These are phyloP conservation scores for Eidolon dupreanum DNA, from an alignment of 2,797 vertebrate species.

Conservation along the genomic window DNA sequence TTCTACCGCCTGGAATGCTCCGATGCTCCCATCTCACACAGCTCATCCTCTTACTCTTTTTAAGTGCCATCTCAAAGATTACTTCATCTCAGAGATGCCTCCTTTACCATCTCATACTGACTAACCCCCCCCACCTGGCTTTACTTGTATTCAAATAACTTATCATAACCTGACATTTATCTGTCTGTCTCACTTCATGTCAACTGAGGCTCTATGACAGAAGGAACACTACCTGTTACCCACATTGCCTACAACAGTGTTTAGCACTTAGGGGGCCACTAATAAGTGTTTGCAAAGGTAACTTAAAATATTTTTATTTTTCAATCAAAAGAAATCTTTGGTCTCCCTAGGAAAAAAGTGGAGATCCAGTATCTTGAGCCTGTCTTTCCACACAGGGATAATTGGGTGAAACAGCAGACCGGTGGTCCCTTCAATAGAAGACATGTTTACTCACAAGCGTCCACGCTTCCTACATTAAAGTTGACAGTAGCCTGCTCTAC, in stretches of 20 bases:
- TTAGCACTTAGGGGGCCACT: neutral
- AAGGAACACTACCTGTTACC: neutral
- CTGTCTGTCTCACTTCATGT: neutral
- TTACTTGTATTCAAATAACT: neutral
- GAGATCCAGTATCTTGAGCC: neutral
- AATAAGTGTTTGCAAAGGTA: neutral
- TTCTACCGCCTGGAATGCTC: neutral
- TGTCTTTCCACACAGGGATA: neutral
- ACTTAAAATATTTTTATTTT: neutral
- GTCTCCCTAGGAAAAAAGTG: neutral
- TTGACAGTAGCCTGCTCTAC: neutral
- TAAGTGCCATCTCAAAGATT: neutral
- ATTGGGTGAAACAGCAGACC: neutral
- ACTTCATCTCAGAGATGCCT: neutral
- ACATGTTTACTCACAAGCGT: neutral
- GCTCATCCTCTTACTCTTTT: neutral
- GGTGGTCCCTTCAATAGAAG: neutral
- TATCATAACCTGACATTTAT: neutral
- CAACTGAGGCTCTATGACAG: neutral
- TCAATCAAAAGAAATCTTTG: neutral
- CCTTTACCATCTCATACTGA: neutral
- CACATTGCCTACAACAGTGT: neutral
- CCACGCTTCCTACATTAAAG: too few relatives aligned
- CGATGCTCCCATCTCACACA: neutral
- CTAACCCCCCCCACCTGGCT: neutral